Evolutionary conservation across 2,888 invertebrate genomes (phyloP), one percentile per base, ranked within the genome.

Genomic region (Furcula furcula): DNA sequence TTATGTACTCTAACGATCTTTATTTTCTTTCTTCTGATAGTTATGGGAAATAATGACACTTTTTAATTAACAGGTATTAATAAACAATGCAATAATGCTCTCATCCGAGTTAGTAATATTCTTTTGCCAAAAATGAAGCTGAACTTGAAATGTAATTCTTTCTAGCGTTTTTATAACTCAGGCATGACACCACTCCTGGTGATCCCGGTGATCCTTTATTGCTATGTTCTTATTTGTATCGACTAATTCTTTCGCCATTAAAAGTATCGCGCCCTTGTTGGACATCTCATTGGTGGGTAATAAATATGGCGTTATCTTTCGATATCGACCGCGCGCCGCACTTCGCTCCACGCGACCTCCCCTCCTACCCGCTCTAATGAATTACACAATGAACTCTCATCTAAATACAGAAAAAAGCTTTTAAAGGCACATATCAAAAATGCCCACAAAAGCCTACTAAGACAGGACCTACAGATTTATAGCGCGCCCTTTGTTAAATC

Each of bases 391-490:
- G 86, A 88, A 85, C 76, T 83, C 88, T 88, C 88, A 87, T 88
- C 87, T 88, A 85, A 87, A 88, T 88, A 88, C 88, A 88, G 85
- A 88, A 88, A 88, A 88, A 88, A 88, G 87, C 88, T 88, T 88
- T 88, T 88, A 88, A 86, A 88, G 83, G 87, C 88, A 88, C 88
- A 88, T 85, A 87, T 88, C 88, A 88, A 88, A 87, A 88, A 86
- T 88, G 73, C 86, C 83, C 82, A 87, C 87, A 84, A 85, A 81
- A 85, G 88, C 87, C 86, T 88, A 83, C 88, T 87, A 87, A 88
- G 88, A 88, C 87, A 85, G 85, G 82, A 78, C 79, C 69, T 59
- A 56, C 72, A 80, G 85, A 88, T 88, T 88, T 88, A 88, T 88
- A 69, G 74, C 79, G 65, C 76, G 75, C 77, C 84, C 81, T 88